Percentiles rank a stretch among this genome's conserved stretches.
Conservation (phyloP, 2,888 invertebrate genomes). For the Stenchaetothrips biformis region DNA sequence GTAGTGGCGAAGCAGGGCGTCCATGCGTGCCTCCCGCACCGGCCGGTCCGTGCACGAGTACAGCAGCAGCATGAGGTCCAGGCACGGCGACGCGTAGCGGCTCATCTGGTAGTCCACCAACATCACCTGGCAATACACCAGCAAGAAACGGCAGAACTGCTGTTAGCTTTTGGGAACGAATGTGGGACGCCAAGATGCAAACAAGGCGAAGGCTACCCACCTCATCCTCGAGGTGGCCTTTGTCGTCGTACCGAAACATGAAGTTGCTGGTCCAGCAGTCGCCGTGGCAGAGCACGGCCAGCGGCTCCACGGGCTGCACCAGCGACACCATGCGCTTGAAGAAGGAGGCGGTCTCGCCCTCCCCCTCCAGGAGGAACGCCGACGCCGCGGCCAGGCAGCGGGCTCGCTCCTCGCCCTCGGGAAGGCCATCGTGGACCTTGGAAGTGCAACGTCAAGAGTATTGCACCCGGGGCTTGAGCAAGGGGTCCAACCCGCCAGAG, state of each 20-base stretch:
- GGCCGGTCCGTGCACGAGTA: slow-evolving; percentile 62
- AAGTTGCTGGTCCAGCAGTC: slow-evolving; percentile 75
- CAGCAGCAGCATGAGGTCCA: slow-evolving; percentile 62
- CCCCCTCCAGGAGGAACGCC: no score
- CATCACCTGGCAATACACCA: slow-evolving; percentile 51
- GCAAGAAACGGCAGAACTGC: no score
- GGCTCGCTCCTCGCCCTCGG: no score
- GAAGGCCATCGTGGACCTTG: no score
- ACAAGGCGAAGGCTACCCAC: no score
- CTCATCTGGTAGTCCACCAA: slow-evolving; percentile 67
- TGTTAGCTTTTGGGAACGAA: no score
- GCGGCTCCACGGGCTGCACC: slow-evolving; percentile 56
- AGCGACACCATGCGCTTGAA: slow-evolving; percentile 63
- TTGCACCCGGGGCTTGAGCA: no score
- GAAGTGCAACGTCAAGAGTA: no score
- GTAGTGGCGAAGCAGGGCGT: slow-evolving; percentile 57
- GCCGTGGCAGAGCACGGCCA: slow-evolving; percentile 67
- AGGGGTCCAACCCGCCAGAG: no score
- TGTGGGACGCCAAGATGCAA: no score
- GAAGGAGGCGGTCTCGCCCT: no score
- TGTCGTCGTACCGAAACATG: slow-evolving; percentile 55
- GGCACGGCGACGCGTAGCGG: slow-evolving; percentile 63
- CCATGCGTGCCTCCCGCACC: slow-evolving; percentile 56
- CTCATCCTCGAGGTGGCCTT: slow-evolving; percentile 53
- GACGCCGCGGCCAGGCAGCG: no score